Evolutionary conservation across 2,797 vertebrate genomes (phyloP), one percentile per base, ranked within the genome.

Genomic region (Chromobotia macracanthus): DNA sequence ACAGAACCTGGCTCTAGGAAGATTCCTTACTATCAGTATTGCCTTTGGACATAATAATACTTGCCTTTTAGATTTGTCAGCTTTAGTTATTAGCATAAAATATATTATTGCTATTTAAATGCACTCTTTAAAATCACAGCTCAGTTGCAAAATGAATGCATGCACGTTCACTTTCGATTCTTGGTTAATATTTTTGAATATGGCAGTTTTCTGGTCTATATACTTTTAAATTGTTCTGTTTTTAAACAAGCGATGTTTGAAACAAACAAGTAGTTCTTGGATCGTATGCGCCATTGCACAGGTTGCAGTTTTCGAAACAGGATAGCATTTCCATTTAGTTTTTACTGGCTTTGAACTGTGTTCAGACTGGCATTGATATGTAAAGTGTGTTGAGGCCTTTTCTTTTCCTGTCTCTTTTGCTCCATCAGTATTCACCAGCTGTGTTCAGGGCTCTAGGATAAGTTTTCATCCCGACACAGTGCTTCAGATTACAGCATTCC

Each of bases 311-410:
- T 75, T 71, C 23, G 51, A 44, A 18, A 63, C 55, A 11, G 35
- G 18, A 66, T 86, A 69, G 78, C 63, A 86, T 90, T 91, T 89
- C 80, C 85, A 86, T 87, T 80, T 84, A 73, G 82, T 86, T 79
- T 72, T 56, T 13, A 4, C 35, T 64, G 60, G 12, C 69, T 79
- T 79, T 46, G 69, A 65, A 65, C 56, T 70, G n/a, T 7, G 5
- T 23, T 74, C 66, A 67, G 70, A 53, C 70, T 55, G 70, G 87
- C 80, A 91, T 91, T 92, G 87, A 92, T 91, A 91, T 92, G 90
- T 91, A 90, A 92, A 92, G 87, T 86, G 44, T 55, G 65, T 80
- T 69, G 69, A 85, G 82, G 81, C 60, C 63, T 44, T 78, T 67
- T 82, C 63, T 78, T 60, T 72, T 51, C 19, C 48, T 5, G 55